Evolutionary conservation across 1,140 invertebrate genomes (phyloP), one percentile per base, ranked within the genome.

Genomic region (Neodiprion pinetum): DNA sequence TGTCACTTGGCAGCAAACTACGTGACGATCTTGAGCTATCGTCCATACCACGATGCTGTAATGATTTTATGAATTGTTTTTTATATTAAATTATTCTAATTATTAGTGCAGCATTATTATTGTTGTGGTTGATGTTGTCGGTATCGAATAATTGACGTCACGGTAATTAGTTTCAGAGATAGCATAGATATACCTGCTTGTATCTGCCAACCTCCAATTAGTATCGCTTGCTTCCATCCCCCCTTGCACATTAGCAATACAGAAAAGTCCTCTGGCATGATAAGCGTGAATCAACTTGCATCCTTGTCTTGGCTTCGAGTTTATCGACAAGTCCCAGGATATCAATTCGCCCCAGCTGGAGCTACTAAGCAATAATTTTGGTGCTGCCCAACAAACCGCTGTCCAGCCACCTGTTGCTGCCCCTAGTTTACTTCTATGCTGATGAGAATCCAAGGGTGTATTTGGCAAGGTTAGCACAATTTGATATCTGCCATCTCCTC

Each of bases 11-110:
- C 87, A 91, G 73, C 91, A 90, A 67, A 93, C 84, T 1, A 96
- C 78, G 80, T 90, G 87, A 61, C 93, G 88, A 82, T 95, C 93
- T 81, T 93, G 91, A 1, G 90, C 90, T 0, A 88, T 81, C 7
- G 91, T 92, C 92, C 93, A 93, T 14, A 93, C 85, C 77, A 78
- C 78, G 50, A 79, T 78, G n/a, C 84, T 85, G 72, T 67, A 75
- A 77, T 50, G 47, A 40, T 40, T 23, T 47, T n/a, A 71, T 70
- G 23, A 76, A 73, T 71, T 70, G 23, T 70, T 68, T 48, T 70
- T 17, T 17, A n/a, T 75, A 21, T n/a, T 67, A 67, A 61, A 69
- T 28, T 67, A 17, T 28, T 48, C 28, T 72, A 48, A 72, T 65
- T 71, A n/a, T 21, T 12, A 23, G 1, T 40, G 28, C 28, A 40